A percentile compares a stretch with the other conserved stretches of the same genome.
These are phyloP conservation scores for Hypolimnas misippus DNA, from an alignment of 2,888 invertebrate genomes.

Conservation along the genomic window DNA sequence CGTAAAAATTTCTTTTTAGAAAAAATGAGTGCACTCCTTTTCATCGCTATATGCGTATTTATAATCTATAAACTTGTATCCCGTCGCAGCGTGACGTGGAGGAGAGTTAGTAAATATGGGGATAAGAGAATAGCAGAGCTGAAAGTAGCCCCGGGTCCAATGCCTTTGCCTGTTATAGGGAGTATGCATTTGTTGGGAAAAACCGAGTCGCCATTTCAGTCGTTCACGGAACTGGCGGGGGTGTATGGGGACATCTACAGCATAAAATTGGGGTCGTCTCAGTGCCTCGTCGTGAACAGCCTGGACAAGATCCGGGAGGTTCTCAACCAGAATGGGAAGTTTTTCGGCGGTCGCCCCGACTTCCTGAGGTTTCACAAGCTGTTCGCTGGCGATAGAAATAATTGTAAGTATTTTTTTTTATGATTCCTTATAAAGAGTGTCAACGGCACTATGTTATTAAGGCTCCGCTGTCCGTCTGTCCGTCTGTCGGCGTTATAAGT, in stretches of 20 bases:
- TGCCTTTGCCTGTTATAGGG: conserved; percentile 87
- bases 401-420: conserved; percentile 87
- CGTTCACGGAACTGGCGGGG: conserved; percentile 87
- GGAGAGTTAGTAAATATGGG: conserved; percentile 55
- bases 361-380: conserved; percentile 91
- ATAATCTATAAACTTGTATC: conserved; percentile 64
- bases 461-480: no score
- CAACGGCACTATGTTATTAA: no score
- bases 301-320: conserved; percentile 89
- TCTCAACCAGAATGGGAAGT: conserved; percentile 90
- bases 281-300: conserved; percentile 90
- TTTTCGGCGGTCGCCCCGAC: conserved; percentile 92
- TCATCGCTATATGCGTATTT: conserved; percentile 58
- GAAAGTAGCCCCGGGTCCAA: conserved; percentile 86
- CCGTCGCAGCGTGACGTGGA: conserved; percentile 53
- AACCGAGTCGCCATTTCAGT: conserved; percentile 87
- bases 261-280: conserved; percentile 86
- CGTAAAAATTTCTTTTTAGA: conserved; percentile 55
- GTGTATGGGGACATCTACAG: conserved; percentile 89
- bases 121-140: conserved; percentile 52
- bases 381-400: conserved; percentile 93
- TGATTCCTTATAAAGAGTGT: no score
- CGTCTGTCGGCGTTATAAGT: no score
- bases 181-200: conserved; percentile 87
- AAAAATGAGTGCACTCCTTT: conserved; percentile 74